phyloP scores from a whole-genome alignment of 2,888 invertebrate genomes.

The Stenichneumon culpator region DNA sequence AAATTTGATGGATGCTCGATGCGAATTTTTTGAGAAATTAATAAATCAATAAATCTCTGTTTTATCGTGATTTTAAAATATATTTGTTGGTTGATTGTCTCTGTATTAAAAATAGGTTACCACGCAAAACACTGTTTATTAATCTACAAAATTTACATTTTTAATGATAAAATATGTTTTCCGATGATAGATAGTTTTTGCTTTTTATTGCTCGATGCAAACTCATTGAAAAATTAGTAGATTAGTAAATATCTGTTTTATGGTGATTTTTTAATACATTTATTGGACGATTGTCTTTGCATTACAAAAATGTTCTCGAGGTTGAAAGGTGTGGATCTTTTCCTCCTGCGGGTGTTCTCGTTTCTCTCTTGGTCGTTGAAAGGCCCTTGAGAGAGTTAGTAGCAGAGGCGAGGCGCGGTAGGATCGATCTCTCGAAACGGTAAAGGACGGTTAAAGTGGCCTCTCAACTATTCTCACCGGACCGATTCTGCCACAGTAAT shows the following conservation, averaged over 20 bases:
- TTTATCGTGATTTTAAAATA: background rate
- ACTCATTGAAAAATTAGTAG: background rate
- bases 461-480: slow-evolving; percentile 58
- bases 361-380: slow-evolving; percentile 28
- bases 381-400: slow-evolving; percentile 27
- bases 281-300: slow-evolving; percentile 6
- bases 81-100: background rate
- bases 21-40: background rate
- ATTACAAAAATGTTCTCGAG: slow-evolving; percentile 18
- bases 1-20: background rate
- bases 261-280: background rate
- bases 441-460: slow-evolving; percentile 58
- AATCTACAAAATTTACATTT: no score
- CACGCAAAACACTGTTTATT: no score
- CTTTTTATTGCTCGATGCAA: background rate
- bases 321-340: slow-evolving; percentile 13
- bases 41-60: background rate
- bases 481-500: slow-evolving; percentile 55
- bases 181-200: no score
- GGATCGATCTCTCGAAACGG: slow-evolving; percentile 64
- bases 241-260: background rate
- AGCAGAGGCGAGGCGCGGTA: slow-evolving; percentile 23
- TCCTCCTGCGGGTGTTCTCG: slow-evolving; percentile 17
- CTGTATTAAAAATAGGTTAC: background rate
- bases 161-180: no score